Evolutionary conservation across 2,888 invertebrate genomes (phyloP), one percentile per base, ranked within the genome.

Genomic region (Volucella inanis): DNA sequence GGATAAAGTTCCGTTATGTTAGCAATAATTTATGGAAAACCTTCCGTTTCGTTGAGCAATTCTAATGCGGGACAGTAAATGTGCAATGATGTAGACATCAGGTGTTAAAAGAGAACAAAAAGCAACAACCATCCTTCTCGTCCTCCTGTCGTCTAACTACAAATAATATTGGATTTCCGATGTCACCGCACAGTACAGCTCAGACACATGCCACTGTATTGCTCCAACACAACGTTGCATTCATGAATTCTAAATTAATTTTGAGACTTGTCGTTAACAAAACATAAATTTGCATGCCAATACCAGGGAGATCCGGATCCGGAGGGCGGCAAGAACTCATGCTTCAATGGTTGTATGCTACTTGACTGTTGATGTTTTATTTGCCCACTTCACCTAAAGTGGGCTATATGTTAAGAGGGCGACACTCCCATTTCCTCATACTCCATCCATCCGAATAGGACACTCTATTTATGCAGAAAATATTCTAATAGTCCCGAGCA

Each of bases 201-300:
- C 10, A 18, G 31, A 14, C 64, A 55, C 67, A 52, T 50, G 57
- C 65, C 54, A 55, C 31, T 31, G 31, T 6, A 31, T 6, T 31
- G 31, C 39, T 43, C 43, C 49, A 38, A n/a, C 18, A 39, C 62
- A 50, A n/a, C 57, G 61, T 70, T 62, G 80, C 67, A 85, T 81
- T 81, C 85, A 85, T 85, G 85, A 85, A 85, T 85, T 85, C 76
- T 77, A 77, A 83, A 83, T 83, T 83, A 81, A 85, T 85, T 85
- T 77, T 72, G 41, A 71, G 71, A 76, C 80, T 85, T 85, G 81
- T 81, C 80, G 85, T 85, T 85, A 85, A 85, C 85, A 81, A 81
- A 81, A 76, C 85, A 85, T 85, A 81, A 85, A 85, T 85, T 85
- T 81, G 57, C 81, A 85, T 85, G 71, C 62, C 75, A 75, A 71